Conservation (phyloP, 2,113 vertebrate genomes). For the Trinectes maculatus region DNA sequence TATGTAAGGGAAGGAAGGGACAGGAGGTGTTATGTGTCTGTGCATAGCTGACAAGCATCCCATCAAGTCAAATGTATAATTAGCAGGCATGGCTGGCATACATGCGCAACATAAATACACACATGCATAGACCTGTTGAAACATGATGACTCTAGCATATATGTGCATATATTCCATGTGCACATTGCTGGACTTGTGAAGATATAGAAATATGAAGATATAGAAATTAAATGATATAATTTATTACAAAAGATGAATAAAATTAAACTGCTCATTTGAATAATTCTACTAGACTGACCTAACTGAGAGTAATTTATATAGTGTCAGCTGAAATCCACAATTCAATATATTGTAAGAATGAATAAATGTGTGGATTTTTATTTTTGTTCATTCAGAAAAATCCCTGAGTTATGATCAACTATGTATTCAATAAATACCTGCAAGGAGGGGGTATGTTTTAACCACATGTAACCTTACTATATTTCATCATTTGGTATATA, state of each 20-base stretch:
- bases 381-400: background rate
- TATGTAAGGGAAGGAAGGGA: constrained; percentile 48
- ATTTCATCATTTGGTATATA: background rate
- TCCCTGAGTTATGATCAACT: background rate
- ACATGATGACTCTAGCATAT: constrained; percentile 3
- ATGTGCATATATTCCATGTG: background rate
- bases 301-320: background rate
- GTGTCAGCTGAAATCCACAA: too few relatives aligned
- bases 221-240: too few relatives aligned
- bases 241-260: background rate
- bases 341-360: background rate
- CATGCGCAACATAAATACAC: constrained; percentile 53
- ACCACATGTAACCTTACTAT: background rate
- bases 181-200: too few relatives aligned
- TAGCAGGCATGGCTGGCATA: constrained; percentile 65
- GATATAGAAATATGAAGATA: constrained; percentile 1
- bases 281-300: background rate
- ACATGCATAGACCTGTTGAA: background rate
- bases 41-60: constrained; percentile 57
- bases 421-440: background rate
- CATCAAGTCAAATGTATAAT: constrained; percentile 62
- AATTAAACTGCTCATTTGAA: too few relatives aligned
- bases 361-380: background rate
- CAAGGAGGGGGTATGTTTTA: background rate
- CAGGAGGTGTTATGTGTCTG: constrained; percentile 40